These are phyloP conservation scores for Aspidoscelis tigris DNA, from an alignment of 2,113 vertebrate species.

Conservation along the genomic window DNA sequence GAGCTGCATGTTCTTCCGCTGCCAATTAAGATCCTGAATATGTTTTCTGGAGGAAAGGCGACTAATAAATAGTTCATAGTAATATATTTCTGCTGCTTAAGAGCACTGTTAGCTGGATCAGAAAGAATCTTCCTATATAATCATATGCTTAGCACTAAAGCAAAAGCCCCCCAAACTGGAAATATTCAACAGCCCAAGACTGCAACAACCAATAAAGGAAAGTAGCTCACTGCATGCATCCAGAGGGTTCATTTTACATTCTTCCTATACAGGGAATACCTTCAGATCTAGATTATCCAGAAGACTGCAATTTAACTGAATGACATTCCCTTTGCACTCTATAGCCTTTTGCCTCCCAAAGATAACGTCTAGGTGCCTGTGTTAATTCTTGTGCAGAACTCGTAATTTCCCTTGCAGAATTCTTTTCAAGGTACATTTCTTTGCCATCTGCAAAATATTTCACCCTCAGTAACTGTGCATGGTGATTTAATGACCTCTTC, in stretches of 20 bases:
- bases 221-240: neutral
- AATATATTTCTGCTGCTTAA: neutral
- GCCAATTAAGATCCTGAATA: constrained; percentile 98
- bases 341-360: neutral
- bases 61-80: neutral
- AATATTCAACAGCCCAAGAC: too few relatives aligned
- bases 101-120: neutral
- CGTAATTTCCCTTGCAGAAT: neutral
- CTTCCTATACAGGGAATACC: neutral
- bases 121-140: neutral
- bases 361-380: neutral
- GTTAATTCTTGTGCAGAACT: neutral
- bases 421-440: neutral
- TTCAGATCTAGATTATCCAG: constrained; percentile 9
- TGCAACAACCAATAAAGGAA: neutral
- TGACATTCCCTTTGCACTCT: neutral
- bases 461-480: neutral
- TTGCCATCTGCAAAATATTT: neutral
- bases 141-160: neutral
- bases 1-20: constrained; percentile 96
- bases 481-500: neutral
- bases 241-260: neutral
- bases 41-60: constrained; percentile 82
- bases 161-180: neutral
- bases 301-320: neutral